phyloP scores from a whole-genome alignment of 2,797 vertebrate species.

The Lophotriccus pileatus region DNA sequence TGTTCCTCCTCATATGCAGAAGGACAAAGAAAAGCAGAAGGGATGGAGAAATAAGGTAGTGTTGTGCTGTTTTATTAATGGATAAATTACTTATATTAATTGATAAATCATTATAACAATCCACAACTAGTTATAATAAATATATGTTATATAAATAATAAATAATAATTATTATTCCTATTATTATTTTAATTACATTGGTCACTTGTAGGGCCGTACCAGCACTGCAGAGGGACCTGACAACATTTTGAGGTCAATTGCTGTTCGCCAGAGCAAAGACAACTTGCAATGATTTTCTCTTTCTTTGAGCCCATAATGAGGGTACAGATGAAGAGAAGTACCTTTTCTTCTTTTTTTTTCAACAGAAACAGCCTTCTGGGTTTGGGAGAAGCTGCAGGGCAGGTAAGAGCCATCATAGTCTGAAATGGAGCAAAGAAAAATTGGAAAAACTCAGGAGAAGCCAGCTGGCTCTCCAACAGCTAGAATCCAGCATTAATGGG shows the following conservation, averaged over 20 bases:
- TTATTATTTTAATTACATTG: neutral
- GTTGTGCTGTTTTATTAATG: too few species aligned
- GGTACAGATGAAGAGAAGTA: neutral
- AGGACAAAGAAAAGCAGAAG: neutral
- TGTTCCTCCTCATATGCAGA: accelerated
- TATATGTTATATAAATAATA: neutral
- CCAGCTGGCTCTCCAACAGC: neutral
- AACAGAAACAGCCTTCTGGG: neutral
- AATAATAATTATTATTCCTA: neutral
- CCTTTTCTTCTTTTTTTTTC: accelerated
- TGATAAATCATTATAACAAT: neutral
- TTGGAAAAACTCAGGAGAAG: neutral
- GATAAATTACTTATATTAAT: neutral
- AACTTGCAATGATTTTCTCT: neutral
- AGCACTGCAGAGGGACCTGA: neutral
- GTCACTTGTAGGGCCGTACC: neutral
- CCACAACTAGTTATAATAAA: neutral
- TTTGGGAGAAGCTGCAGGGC: neutral
- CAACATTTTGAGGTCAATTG: accelerated
- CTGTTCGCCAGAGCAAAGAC: neutral
- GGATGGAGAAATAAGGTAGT: neutral
- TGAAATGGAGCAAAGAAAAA: neutral
- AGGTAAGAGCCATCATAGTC: neutral
- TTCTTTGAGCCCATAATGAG: neutral
- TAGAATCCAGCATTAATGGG: neutral